These are phyloP conservation scores for Siphamia tubifer DNA, from an alignment of 2,113 vertebrate genomes.

Conservation along the genomic window DNA sequence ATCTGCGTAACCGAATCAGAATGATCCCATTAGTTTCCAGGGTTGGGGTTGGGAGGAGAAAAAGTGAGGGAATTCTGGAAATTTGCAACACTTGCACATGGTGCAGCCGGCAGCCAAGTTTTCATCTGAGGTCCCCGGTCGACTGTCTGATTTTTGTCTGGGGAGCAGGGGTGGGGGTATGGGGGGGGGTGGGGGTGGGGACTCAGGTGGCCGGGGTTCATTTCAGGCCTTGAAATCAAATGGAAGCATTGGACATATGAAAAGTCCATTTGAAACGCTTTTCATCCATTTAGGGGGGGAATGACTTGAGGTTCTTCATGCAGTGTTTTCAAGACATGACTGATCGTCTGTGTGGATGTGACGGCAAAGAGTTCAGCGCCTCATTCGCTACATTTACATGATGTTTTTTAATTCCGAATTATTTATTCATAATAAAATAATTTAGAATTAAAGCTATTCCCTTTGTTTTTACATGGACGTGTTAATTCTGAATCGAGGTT, in stretches of 20 bases:
- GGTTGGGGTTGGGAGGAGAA: slow-evolving; percentile 37
- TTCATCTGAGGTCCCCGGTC: slow-evolving; percentile 12
- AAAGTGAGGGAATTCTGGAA: slow-evolving; percentile 67
- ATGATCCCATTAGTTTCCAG: slow-evolving; percentile 98
- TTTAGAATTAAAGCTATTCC: no score
- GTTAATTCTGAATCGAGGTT: no score
- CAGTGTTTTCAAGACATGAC: neutral
- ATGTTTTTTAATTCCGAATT: no score
- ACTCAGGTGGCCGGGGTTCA: slow-evolving; percentile 58
- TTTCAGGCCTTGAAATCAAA: slow-evolving; percentile 40
- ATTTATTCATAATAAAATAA: no score
- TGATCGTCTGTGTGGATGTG: slow-evolving; percentile 1
- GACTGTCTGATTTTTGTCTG: slow-evolving; percentile 6
- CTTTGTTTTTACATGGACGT: no score
- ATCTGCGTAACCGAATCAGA: slow-evolving; percentile 98
- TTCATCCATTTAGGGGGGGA: slow-evolving; percentile 5
- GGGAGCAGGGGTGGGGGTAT: no score
- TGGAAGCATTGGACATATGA: slow-evolving; percentile 22
- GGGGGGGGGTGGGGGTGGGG: slow-evolving; percentile 31
- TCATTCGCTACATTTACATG: no score
- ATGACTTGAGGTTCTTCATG: slow-evolving; percentile 17
- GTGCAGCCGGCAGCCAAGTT: slow-evolving; percentile 44
- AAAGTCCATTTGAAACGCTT: slow-evolving; percentile 39
- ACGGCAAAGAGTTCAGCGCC: neutral
- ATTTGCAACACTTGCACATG: slow-evolving; percentile 66